These are phyloP conservation scores for Pediacus dermestoides DNA, from an alignment of 2,888 invertebrate species.

Conservation along the genomic window DNA sequence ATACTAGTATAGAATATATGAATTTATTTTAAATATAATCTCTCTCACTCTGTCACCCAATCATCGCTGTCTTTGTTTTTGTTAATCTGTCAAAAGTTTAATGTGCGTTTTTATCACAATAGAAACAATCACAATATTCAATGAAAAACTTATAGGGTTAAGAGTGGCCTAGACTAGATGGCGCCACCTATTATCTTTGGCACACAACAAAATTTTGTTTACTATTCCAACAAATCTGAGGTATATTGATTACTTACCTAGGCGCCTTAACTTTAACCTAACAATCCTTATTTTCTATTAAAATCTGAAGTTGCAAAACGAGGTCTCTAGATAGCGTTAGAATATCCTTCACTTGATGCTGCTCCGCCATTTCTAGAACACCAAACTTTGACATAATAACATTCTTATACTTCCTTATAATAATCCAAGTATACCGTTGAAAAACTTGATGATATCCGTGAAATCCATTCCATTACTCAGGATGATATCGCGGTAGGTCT, in stretches of 20 bases:
- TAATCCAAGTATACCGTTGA: slow-evolving; percentile 70
- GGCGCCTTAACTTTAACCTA: slow-evolving; percentile 8
- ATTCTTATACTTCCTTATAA: not conserved
- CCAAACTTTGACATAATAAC: slow-evolving; percentile 6
- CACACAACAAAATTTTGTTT: too few species aligned
- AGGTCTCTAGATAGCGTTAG: slow-evolving; percentile 80
- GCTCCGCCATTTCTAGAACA: slow-evolving; percentile 91
- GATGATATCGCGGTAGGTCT: slow-evolving; percentile 92
- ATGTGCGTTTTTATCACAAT: too few species aligned
- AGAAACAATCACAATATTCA: too few species aligned
- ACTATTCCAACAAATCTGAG: too few species aligned
- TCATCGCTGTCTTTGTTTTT: too few species aligned
- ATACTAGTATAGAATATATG: too few species aligned
- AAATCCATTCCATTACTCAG: slow-evolving; percentile 96
- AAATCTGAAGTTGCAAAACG: slow-evolving; percentile 82
- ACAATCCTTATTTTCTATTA: slow-evolving; percentile 80
- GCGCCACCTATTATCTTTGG: too few species aligned
- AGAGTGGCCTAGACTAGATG: too few species aligned
- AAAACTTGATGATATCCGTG: slow-evolving; percentile 96
- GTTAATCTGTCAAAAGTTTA: too few species aligned
- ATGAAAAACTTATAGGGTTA: too few species aligned
- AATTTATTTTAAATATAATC: too few species aligned
- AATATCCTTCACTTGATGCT: slow-evolving; percentile 82
- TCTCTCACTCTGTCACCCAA: too few species aligned
- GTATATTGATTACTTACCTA: slow-evolving; percentile 1